phyloP scores from a whole-genome alignment of 2,113 vertebrate species.

The Pyxicephalus adspersus region DNA sequence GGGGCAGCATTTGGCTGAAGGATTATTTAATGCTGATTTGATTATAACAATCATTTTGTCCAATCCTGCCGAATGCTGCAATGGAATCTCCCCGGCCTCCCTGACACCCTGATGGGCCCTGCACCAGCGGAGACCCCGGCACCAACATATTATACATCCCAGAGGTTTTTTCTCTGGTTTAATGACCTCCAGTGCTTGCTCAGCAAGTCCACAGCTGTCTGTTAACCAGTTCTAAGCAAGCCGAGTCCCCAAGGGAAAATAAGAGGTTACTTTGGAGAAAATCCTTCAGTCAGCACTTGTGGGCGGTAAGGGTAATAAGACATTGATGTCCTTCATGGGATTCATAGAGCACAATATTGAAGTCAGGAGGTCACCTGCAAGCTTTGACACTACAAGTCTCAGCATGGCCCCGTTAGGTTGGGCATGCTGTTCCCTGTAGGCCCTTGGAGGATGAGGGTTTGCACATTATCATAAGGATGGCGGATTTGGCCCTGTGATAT shows the following conservation, averaged over 20 bases:
- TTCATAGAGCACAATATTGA: no score
- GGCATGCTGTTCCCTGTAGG: no score
- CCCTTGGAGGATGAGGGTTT: no score
- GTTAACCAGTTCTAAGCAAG: not conserved
- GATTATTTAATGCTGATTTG: constrained; percentile 52
- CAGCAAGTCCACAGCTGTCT: constrained; percentile 30
- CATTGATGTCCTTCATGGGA: no score
- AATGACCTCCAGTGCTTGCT: constrained; percentile 19
- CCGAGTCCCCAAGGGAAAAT: not conserved
- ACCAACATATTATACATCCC: not conserved
- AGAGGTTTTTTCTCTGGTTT: not conserved
- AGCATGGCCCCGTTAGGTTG: no score
- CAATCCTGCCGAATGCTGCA: constrained; percentile 14
- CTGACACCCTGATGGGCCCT: not conserved
- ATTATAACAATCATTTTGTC: constrained; percentile 44
- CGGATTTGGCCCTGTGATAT: no score
- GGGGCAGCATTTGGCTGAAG: not conserved
- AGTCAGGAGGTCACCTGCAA: no score
- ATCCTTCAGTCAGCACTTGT: not conserved
- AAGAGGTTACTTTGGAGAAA: not conserved
- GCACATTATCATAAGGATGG: no score
- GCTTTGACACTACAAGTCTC: no score
- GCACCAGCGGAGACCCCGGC: not conserved
- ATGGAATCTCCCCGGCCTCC: not conserved
- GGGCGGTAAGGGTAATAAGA: no score